A percentile compares a stretch with the other conserved stretches of the same genome.
These are phyloP conservation scores for Coptotermes formosanus DNA, from an alignment of 1,140 invertebrate species.

Conservation along the genomic window DNA sequence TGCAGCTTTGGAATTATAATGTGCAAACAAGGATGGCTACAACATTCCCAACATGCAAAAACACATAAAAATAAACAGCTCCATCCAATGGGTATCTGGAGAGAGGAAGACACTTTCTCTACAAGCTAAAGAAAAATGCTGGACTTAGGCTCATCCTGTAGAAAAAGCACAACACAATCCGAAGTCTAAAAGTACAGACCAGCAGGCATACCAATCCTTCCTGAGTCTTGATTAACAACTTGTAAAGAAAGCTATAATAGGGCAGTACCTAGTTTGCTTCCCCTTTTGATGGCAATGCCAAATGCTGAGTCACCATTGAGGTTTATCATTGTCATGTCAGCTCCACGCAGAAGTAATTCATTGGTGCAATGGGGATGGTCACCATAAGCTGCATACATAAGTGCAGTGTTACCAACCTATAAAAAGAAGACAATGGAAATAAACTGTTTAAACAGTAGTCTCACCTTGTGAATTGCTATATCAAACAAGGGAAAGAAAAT, in stretches of 20 bases:
- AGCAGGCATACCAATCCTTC: not conserved
- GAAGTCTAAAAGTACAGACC: not conserved
- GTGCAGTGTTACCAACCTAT: slow-evolving; percentile 78
- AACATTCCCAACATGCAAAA: too few relatives aligned
- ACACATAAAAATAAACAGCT: too few relatives aligned
- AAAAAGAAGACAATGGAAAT: slow-evolving; percentile 37
- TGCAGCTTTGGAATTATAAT: too few relatives aligned
- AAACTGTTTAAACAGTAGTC: too few relatives aligned
- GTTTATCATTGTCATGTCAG: slow-evolving; percentile 76
- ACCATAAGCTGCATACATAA: slow-evolving; percentile 85
- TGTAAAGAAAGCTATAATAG: not conserved
- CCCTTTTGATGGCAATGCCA: slow-evolving; percentile 70
- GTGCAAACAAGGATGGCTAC: too few relatives aligned
- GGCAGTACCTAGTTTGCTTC: slow-evolving; percentile 51
- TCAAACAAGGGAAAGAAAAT: too few relatives aligned
- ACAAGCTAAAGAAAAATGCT: not conserved
- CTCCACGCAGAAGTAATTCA: slow-evolving; percentile 72
- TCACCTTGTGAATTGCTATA: too few relatives aligned
- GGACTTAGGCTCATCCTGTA: not conserved
- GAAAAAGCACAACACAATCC: not conserved
- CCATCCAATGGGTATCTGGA: too few relatives aligned
- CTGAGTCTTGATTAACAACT: not conserved
- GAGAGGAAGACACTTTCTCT: not conserved
- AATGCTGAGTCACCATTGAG: slow-evolving; percentile 78
- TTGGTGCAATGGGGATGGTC: slow-evolving; percentile 85